Percentiles rank a stretch among this genome's conserved stretches.
These are phyloP conservation scores for Alfaro cultratus DNA, from an alignment of 2,797 vertebrate genomes.

Conservation along the genomic window DNA sequence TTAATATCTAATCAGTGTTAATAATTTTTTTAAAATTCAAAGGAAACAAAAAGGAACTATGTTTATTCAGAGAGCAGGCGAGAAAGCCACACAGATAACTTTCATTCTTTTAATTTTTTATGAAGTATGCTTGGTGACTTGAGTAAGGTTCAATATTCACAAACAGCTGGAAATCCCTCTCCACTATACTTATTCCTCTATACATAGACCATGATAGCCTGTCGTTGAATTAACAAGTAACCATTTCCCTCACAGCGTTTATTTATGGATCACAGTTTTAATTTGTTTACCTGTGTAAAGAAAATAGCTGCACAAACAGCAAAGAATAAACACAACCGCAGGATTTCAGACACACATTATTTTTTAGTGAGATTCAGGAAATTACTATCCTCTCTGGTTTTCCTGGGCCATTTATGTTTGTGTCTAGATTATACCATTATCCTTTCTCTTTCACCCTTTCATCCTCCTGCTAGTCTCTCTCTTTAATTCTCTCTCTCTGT, in stretches of 20 bases:
- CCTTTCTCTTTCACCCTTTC: constrained; percentile 15
- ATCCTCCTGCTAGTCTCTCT: constrained; percentile 30
- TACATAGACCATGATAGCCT: not conserved
- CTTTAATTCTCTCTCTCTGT: constrained; percentile 8
- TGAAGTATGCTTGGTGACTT: not conserved
- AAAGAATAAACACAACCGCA: constrained; percentile 2
- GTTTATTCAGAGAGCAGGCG: not conserved
- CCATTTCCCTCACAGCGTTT: not conserved
- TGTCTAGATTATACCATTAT: constrained; percentile 5
- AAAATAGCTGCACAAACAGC: constrained; percentile 9
- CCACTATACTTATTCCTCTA: not conserved
- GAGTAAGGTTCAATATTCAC: not conserved
- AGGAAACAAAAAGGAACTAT: not conserved
- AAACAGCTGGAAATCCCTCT: not conserved
- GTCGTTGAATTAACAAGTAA: not conserved
- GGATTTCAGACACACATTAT: not conserved
- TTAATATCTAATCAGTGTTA: not conserved
- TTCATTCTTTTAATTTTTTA: not conserved
- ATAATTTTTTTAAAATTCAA: not conserved
- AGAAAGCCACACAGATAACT: not conserved
- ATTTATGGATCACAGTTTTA: not conserved
- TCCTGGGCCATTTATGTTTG: not conserved
- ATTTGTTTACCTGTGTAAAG: constrained; percentile 24
- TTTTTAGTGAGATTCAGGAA: not conserved
- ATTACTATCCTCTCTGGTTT: constrained; percentile 1